phyloP scores from a whole-genome alignment of 2,888 invertebrate species.

The Tenthredo distinguenda region DNA sequence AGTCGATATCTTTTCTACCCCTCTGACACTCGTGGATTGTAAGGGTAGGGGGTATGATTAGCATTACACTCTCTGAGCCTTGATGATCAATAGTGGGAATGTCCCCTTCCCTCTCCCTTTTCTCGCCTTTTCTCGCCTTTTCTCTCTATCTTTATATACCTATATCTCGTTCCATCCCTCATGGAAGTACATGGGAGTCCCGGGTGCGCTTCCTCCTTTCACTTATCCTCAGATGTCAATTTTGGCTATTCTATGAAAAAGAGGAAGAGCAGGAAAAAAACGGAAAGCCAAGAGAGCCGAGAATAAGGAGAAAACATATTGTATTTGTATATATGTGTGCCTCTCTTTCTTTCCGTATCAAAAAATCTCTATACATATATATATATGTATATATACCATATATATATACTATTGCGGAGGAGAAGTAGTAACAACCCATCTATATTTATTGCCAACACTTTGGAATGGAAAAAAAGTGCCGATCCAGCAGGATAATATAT shows the following conservation, averaged over 20 bases:
- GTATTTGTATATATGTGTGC: neutral
- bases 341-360: neutral
- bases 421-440: conserved; percentile 57
- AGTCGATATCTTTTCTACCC: conserved; percentile 75
- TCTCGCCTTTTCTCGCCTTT: conserved; percentile 57
- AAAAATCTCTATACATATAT: neutral
- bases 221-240: neutral
- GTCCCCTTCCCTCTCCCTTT: conserved; percentile 65
- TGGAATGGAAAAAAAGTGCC: conserved; percentile 69
- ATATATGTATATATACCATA: neutral
- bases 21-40: conserved; percentile 53
- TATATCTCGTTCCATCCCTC: neutral
- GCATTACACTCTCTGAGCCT: conserved; percentile 78
- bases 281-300: neutral
- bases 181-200: neutral
- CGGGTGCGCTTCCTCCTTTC: neutral
- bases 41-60: conserved; percentile 74
- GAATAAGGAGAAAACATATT: neutral
- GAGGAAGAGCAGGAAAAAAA: neutral
- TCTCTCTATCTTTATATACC: conserved; percentile 48
- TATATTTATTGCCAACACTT: conserved; percentile 69
- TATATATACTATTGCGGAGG: neutral
- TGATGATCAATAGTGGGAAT: conserved; percentile 78
- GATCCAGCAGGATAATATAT: conserved; percentile 66
- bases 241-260: neutral